phyloP scores from a whole-genome alignment of 2,888 invertebrate species.

The Ennomos quercinarius region DNA sequence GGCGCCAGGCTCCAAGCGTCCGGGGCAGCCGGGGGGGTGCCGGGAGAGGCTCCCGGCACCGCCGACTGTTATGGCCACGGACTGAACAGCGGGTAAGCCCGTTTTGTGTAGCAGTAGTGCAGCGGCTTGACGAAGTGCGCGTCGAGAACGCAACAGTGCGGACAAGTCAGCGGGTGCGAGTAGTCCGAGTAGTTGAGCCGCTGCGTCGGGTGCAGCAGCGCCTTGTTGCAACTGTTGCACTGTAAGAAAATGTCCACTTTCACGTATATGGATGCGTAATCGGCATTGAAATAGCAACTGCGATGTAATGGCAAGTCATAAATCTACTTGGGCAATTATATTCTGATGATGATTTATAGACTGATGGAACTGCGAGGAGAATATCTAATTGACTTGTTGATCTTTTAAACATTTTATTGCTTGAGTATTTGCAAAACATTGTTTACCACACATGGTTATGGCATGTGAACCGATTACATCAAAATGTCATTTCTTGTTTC shows the following conservation, averaged over 20 bases:
- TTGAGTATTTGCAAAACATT: background rate
- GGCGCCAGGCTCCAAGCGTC: constrained; percentile 72
- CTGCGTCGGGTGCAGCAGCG: constrained; percentile 94
- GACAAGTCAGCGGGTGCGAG: constrained; percentile 96
- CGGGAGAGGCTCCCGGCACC: constrained; percentile 87
- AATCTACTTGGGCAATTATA: no score
- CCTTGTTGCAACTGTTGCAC: constrained; percentile 97
- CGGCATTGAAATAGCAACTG: no score
- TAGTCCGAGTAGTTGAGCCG: constrained; percentile 97
- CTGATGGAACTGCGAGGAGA: no score
- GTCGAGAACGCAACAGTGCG: constrained; percentile 95
- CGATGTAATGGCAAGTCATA: no score
- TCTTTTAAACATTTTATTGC: no score
- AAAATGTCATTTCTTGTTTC: no score
- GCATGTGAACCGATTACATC: no score
- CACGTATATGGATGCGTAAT: constrained; percentile 7
- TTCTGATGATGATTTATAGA: no score
- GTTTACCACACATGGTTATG: background rate
- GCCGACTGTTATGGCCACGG: constrained; percentile 96
- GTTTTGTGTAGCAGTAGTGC: constrained; percentile 92
- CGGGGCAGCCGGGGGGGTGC: constrained; percentile 71
- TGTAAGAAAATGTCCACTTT: constrained; percentile 70
- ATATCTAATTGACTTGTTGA: no score
- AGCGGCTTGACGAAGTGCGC: constrained; percentile 98
- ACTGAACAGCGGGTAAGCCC: constrained; percentile 88